Base-by-base conservation (phyloP, 2,888 invertebrate species). In the Volucella inflata region DNA sequence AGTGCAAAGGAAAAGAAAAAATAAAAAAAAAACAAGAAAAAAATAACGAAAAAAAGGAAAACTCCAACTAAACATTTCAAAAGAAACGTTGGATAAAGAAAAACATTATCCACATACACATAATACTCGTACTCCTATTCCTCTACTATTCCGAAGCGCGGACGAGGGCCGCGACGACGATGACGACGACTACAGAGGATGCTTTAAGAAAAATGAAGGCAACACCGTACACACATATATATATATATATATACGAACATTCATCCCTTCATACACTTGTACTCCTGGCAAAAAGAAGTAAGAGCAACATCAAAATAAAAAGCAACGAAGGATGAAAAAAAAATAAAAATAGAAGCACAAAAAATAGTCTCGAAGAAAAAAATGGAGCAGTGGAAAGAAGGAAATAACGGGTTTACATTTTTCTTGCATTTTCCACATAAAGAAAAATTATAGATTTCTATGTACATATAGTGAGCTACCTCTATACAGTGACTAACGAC, bases 381-480 rank as follows among this genome's bases (percentile, higher is more conserved):
- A 72, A 75, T 17, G 64, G 68, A 60, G 79, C 79, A 71, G 75
- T 70, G 68, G 74, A 48, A 60, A 57, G 75, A 74, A 70, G 79
- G 71, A 84, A 84, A 79, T 79, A 84, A 84, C 84, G 84, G 84
- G 84, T 75, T 84, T 79, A 84, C 84, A 84, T 84, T 84, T 84
- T 79, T 84, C 84, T 84, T 84, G 84, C 84, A 84, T 84, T 84
- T 84, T 75, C 75, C 84, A 84, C 84, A 84, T 84, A 84, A 84
- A 84, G 84, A 79, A 84, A 77, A 79, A 68, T 84, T 79, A 84
- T 84, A 84, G 84, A 84, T 84, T 84, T 79, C n/a, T n/a, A n/a
- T n/a, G n/a, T n/a, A n/a, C n/a, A 75, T 79, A 70, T 79, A 79
- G 84, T 75, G 79, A 79, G 74, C 53, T 46, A n/a, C n/a, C 53